phyloP scores from a whole-genome alignment of 37 sponge, comb jelly and placozoan genomes.

The Haliclona indistincta region DNA sequence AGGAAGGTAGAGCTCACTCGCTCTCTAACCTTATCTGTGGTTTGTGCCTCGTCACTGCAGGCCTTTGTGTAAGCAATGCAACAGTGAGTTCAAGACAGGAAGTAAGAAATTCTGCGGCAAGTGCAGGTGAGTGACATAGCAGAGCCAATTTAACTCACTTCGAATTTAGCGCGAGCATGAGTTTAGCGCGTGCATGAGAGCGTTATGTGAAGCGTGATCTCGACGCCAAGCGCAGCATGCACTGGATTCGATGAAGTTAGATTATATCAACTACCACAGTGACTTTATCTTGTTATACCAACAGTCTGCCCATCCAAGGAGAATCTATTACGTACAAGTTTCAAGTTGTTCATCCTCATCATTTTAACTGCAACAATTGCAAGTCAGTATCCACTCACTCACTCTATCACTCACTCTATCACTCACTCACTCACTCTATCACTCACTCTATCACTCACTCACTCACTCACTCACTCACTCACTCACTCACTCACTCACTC shows the following conservation, averaged over 20 bases:
- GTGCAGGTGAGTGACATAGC: conserved; percentile 79
- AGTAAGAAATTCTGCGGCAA: conserved; percentile 84
- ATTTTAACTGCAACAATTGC: conserved; percentile 93
- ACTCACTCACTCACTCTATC: conserved; percentile 5
- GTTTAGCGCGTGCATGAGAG: no score
- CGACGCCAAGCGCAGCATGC: not conserved
- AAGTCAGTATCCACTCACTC: conserved; percentile 41
- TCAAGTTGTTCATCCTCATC: conserved; percentile 87
- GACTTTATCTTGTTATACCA: no score
- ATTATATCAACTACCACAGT: not conserved
- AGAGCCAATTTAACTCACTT: no score
- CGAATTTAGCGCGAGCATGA: no score
- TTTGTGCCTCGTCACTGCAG: conserved; percentile 10
- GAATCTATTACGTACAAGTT: conserved; percentile 84
- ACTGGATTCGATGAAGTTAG: not conserved
- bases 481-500: not conserved
- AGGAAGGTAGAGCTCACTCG: conserved; percentile 64
- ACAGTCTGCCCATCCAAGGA: conserved; percentile 86
- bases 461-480: not conserved
- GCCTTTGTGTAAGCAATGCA: conserved; percentile 89
- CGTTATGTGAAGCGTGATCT: conserved; percentile 4
- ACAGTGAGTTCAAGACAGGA: conserved; percentile 83
- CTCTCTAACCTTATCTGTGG: not conserved
- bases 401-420: not conserved
- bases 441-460: not conserved